phyloP scores from a whole-genome alignment of 2,888 invertebrate genomes.

The Eupithecia subfuscata region DNA sequence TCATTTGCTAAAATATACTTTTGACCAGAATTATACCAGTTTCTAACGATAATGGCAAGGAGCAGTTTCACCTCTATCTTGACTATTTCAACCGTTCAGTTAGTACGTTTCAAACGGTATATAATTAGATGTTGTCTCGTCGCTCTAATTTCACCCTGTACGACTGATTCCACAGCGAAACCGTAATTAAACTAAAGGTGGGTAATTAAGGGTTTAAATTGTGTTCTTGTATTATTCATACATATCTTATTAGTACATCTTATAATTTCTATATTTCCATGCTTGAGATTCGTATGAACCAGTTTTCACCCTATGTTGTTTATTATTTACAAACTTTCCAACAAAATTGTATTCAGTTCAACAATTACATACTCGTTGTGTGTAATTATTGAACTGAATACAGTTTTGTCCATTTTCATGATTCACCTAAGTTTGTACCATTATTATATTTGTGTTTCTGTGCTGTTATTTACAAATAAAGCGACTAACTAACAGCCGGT shows the following conservation, averaged over 20 bases:
- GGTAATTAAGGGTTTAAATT: slow-evolving; percentile 3
- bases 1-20: not conserved
- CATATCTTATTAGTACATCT: not conserved
- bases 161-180: slow-evolving; percentile 31
- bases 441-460: too few relatives aligned
- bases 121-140: slow-evolving; percentile 41
- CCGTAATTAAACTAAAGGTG: slow-evolving; percentile 21
- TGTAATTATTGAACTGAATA: too few relatives aligned
- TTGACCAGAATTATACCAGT: not conserved
- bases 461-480: too few relatives aligned
- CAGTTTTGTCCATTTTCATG: too few relatives aligned
- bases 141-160: slow-evolving; percentile 32
- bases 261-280: not conserved
- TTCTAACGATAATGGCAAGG: not conserved
- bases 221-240: not conserved
- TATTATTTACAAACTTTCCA: not conserved
- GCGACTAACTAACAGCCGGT: too few relatives aligned
- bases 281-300: slow-evolving; percentile 1
- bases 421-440: too few relatives aligned
- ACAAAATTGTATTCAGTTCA: not conserved
- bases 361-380: too few relatives aligned
- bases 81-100: not conserved
- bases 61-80: slow-evolving; percentile 20
- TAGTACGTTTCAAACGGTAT: slow-evolving; percentile 28
- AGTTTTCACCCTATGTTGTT: not conserved